Base-by-base conservation (phyloP, 2,888 invertebrate genomes). In the Cheilosia vernalis region DNA sequence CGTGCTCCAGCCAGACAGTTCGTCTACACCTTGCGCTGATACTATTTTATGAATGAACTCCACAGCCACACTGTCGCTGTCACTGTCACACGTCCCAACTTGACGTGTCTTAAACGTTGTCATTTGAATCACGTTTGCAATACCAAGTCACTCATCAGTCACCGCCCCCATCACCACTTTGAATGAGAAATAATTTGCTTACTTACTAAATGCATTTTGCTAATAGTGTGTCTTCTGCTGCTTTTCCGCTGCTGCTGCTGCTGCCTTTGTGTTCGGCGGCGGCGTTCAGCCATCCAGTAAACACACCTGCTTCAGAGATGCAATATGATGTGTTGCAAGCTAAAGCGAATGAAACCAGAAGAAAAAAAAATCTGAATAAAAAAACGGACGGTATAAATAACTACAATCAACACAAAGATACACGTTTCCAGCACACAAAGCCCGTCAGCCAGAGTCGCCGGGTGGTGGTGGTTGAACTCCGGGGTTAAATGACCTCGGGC, bases 401-500 rank as follows among this genome's bases (percentile, higher is more conserved):
- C 33, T 42, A 56, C 78, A 79, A 72, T 79, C 63, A 10, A 47
- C 63, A 74, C 30, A 55, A 42, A 67, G 47, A 33, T 33, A 66
- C 44, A 63, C 42, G 37, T 24, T 58, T 44, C 13, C 13, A 37
- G 10, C 37, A n/a, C 10, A 30, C 33, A 10, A 13, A 27, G 21
- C 49, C 61, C 10, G 44, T 53, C 24, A 21, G 37, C 17, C 17
- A 37, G 47, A 37, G 37, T 37, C 37, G 66, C 61, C 67, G 66
- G 66, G 58, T 70, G 72, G 64, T 69, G 70, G 63, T 80, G 84
- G 55, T 85, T 85, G 85, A 85, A 85, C 85, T 77, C 81, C 72
- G 85, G 85, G 85, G 85, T 85, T 85, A 85, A 85, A 85, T 81
- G 81, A 85, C 85, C 85, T 85, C 85, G 85, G 76, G 85, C 72